Conservation (phyloP, 2,113 vertebrate genomes). For the Myiozetetes cayanensis region DNA sequence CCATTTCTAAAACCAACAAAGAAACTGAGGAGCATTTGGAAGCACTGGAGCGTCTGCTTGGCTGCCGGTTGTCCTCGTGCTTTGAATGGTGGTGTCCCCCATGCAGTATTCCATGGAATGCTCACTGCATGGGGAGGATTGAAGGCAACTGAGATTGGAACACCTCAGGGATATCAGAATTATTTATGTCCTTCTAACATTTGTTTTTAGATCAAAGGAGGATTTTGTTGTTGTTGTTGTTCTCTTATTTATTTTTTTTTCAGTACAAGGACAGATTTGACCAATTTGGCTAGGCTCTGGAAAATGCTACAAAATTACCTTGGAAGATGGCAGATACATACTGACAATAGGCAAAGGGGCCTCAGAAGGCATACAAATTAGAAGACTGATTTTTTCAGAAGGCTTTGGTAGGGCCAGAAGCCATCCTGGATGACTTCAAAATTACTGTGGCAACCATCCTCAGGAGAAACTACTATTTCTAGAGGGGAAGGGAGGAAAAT, state of each 20-base stretch:
- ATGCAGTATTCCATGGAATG: not conserved
- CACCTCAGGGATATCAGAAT: fast-evolving
- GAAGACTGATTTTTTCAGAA: not conserved
- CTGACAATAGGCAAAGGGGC: not conserved
- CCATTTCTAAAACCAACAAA: not conserved
- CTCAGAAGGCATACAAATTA: not conserved
- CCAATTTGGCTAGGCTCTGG: not conserved
- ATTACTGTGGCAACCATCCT: not conserved
- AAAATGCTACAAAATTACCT: not conserved
- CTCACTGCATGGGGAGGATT: fast-evolving
- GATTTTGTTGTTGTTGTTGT: not conserved
- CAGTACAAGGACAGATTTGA: not conserved
- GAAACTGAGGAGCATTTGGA: not conserved
- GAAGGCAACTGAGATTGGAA: not conserved
- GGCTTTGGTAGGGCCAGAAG: not conserved
- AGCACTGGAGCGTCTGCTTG: not conserved
- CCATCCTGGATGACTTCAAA: not conserved
- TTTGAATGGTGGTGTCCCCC: fast-evolving
- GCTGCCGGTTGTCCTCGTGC: not conserved
- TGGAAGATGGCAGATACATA: not conserved
- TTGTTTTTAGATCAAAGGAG: not conserved
- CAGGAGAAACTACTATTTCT: not conserved
- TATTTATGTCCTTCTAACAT: not conserved
- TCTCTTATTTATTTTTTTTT: not conserved
- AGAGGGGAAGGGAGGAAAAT: not conserved